Evolutionary conservation across 1,140 invertebrate species (phyloP).

Genomic region (Drosophila subobscura): DNA sequence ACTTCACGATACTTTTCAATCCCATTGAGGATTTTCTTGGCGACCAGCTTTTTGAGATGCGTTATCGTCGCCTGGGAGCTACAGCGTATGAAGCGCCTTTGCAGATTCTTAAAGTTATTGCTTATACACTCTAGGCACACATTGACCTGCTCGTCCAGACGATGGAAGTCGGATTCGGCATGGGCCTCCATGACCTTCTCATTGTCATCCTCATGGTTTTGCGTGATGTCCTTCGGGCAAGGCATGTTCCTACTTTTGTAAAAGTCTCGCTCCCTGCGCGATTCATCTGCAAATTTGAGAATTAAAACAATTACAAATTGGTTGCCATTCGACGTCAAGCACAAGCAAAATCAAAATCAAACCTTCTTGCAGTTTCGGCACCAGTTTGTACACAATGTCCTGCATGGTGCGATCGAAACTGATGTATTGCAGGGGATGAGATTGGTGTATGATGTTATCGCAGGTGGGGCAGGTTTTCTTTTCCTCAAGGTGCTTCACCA

Average conservation of each 20-base stretch:
- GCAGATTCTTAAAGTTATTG: slow-evolving; percentile 92
- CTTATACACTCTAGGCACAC: slow-evolving; percentile 95
- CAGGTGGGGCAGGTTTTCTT: slow-evolving; percentile 99
- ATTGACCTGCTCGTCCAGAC: slow-evolving; percentile 97
- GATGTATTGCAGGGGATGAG: slow-evolving; percentile 97
- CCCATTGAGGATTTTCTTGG: slow-evolving; percentile 95
- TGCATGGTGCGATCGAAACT: slow-evolving; percentile 99
- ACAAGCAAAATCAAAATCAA: slow-evolving; percentile 59
- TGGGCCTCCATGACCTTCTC: slow-evolving; percentile 85
- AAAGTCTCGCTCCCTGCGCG: slow-evolving; percentile 93
- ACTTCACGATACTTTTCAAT: slow-evolving; percentile 98
- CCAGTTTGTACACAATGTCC: slow-evolving; percentile 98
- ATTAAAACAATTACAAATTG: too few relatives aligned
- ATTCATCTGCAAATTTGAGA: slow-evolving; percentile 89
- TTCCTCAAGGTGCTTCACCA: slow-evolving; percentile 98
- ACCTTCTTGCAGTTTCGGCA: slow-evolving; percentile 96
- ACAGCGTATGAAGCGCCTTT: slow-evolving; percentile 95
- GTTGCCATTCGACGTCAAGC: too few relatives aligned
- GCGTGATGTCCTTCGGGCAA: slow-evolving; percentile 94
- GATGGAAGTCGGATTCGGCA: slow-evolving; percentile 95
- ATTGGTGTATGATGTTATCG: slow-evolving; percentile 98
- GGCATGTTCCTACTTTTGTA: slow-evolving; percentile 92
- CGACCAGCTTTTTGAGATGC: slow-evolving; percentile 98
- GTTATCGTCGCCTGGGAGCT: slow-evolving; percentile 98
- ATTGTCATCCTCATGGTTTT: slow-evolving; percentile 85